These are phyloP conservation scores for Butorides virescens DNA, from an alignment of 2,113 vertebrate genomes.

Conservation along the genomic window DNA sequence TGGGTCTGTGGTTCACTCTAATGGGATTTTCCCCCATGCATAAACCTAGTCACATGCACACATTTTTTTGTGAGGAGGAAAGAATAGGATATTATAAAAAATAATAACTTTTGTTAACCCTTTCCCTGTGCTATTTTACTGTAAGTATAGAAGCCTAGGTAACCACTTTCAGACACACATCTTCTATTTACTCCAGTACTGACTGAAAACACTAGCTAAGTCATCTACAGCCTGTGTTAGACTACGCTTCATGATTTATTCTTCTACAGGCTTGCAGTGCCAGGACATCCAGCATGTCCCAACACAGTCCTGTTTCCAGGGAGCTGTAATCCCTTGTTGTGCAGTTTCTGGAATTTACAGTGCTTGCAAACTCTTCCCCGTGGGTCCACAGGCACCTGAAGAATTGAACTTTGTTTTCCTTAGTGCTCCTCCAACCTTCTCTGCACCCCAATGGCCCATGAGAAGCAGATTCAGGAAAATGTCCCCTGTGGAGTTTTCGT, in stretches of 20 bases:
- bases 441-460: rapidly evolving
- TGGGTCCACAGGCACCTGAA: neutral
- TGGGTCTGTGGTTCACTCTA: neutral
- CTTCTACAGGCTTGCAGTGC: neutral
- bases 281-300: neutral
- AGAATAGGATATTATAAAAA: neutral
- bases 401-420: neutral
- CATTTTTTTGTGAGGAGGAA: neutral
- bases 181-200: neutral
- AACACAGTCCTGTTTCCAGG: neutral
- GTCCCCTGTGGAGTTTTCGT: neutral
- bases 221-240: neutral
- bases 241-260: neutral
- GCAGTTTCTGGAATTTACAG: neutral
- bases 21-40: neutral
- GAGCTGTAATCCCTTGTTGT: neutral
- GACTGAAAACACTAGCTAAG: neutral
- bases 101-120: neutral
- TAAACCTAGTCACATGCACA: neutral
- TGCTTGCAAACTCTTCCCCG: neutral
- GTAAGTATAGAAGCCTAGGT: neutral
- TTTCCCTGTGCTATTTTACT: neutral
- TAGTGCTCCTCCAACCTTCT: neutral
- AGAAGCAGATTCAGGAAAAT: neutral
- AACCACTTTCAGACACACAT: neutral